A percentile compares a stretch with the other conserved stretches of the same genome.
These are phyloP conservation scores for Pseudolaguvia tuberculata DNA, from an alignment of 2,113 vertebrate species.

Conservation along the genomic window DNA sequence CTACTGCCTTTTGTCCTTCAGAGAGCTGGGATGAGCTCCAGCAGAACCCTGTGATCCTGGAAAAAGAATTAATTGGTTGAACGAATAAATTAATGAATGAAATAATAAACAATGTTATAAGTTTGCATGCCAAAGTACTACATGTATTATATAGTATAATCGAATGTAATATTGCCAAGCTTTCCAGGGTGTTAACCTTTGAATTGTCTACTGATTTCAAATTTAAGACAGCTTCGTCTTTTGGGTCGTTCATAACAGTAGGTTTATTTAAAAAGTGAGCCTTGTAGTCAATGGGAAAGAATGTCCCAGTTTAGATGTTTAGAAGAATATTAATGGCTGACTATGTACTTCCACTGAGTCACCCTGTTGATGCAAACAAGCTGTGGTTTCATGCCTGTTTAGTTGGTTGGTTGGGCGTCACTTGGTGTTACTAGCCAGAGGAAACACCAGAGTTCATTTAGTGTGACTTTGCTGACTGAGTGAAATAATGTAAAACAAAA, in stretches of 20 bases:
- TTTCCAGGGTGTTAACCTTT: not conserved
- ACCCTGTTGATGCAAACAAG: slow-evolving; percentile 26
- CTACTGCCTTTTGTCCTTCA: not conserved
- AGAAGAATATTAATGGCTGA: slow-evolving; percentile 19
- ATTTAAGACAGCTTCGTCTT: not conserved
- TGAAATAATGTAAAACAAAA: not conserved
- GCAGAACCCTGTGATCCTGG: too few relatives aligned
- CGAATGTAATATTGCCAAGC: too few relatives aligned
- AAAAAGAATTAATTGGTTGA: too few relatives aligned
- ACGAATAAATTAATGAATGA: too few relatives aligned
- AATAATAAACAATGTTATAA: not conserved
- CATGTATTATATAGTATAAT: not conserved
- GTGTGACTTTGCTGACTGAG: slow-evolving; percentile 3
- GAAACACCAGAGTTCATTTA: slow-evolving; percentile 17
- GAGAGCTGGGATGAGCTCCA: too few relatives aligned
- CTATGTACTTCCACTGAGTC: slow-evolving; percentile 35
- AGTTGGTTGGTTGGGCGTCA: not conserved
- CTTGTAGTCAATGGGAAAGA: slow-evolving; percentile 33
- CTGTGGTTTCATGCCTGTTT: slow-evolving; percentile 19
- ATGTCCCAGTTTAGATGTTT: slow-evolving; percentile 17
- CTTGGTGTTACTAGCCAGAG: slow-evolving; percentile 8
- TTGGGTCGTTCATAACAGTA: slow-evolving; percentile 18
- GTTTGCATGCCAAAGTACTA: not conserved
- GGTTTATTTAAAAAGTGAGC: slow-evolving; percentile 18
- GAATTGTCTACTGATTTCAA: not conserved